Evolutionary conservation across 2,797 vertebrate species (phyloP), one percentile per base, ranked within the genome.

Genomic region (Semotilus atromaculatus): DNA sequence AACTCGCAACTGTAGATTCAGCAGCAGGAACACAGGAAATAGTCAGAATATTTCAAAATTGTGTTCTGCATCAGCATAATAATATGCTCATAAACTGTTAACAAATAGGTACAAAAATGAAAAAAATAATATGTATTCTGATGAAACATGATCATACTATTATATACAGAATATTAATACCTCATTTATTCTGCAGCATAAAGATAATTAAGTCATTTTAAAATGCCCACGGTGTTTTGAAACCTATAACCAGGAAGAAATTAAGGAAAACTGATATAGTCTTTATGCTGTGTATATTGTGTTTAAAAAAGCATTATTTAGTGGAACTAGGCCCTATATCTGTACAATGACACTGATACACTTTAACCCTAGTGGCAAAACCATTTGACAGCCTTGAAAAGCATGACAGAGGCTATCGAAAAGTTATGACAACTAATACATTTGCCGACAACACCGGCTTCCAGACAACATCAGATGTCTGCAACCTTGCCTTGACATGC

Each of bases 401-500:
- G 36, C 67, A 71, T 16, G 67, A 72, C 38, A 45, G 29, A 62
- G 26, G 53, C 26, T 45, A 45, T 71, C 16, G 14, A 70, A 43
- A 45, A 31, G 4, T n/a, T 48, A 48, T 60, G 16, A 31, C 62
- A 43, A 60, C 26, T 45, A 51, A 48, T 81, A 75, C 29, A 29
- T 51, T n/a, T 51, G 5, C 23, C 13, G 11, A 51, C 58, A 48
- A 92, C 91, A 94, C 85, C 7, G 82, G 83, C 86, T 91, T 74
- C 81, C 88, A 40, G 88, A 88, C 90, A 88, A 60, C 34, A 77
- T n/a, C 10, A 36, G 62, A 80, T 26, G 45, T 74, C 53, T 90
- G 78, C 88, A 89, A 88, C 76, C 4, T 87, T 86, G 85, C 75
- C 71, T 67, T 45, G 18, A 70, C 67, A 71, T 26, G 45, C 31